Base-by-base conservation (phyloP, 30 jellyfish, hydroid and myxozoan species). In the Aurelia aurita region DNA sequence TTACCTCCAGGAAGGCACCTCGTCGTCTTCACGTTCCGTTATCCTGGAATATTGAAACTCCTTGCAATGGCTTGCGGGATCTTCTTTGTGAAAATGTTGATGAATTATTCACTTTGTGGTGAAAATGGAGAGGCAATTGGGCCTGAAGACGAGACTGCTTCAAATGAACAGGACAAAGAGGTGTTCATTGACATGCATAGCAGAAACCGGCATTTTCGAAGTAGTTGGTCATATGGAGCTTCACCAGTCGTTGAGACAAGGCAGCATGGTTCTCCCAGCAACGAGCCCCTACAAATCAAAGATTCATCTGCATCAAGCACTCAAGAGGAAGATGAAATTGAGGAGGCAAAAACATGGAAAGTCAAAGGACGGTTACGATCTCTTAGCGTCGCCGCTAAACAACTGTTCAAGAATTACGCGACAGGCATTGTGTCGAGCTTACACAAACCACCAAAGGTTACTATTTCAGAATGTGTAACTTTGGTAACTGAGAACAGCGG, bases 1-100 rank as follows among this genome's bases (percentile, higher is more conserved):
- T 61, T 94, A 72, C 99, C 99, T 0, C 87, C 97, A 18, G 99
- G 99, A 23, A 66, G 96, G 46, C 85, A 88, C 74, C 97, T 90
- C 47, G 93, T 94, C 44, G 79, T 94, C 13, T 88, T 94, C 74
- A 69, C 73, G 5, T 94, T 82, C 72, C 96, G 94, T 0, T 75
- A 77, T 72, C 99, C 99, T 2, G 96, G 97, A 9, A 70, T 89
- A 34, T 80, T 94, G 10, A 94, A 94, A 85, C 20, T 94, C 12
- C 82, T 88, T 53, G 95, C 97, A 22, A 2, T 84, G 35, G 16
- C 85, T 23, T 89, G 89, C 62, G 75, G 72, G 11, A 16, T 58
- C 6, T 75, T 61, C 25, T 66, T 51, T 20, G 12, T 70, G 61
- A 23, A 29, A 16, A 75, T 70, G 32, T n/a, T 65, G 53, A n/a